These are phyloP conservation scores for Styela clava DNA, from an alignment of 23 tunicate genomes.

Conservation along the genomic window DNA sequence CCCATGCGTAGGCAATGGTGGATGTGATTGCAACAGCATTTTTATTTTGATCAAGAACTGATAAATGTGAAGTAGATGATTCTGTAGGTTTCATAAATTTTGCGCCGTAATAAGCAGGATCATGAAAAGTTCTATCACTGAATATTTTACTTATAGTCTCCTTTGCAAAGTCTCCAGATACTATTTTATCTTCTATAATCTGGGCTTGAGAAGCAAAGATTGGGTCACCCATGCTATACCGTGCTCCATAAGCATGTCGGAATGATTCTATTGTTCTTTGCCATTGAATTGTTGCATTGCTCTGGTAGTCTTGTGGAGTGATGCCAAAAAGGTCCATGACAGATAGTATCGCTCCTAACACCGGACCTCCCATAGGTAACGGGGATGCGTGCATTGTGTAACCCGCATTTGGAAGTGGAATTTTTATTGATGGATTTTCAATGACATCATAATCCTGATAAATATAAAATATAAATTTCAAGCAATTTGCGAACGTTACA, in stretches of 20 bases:
- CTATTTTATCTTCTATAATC: constrained; percentile 2
- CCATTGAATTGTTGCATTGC: constrained; percentile 55
- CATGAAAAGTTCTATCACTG: constrained; percentile 40
- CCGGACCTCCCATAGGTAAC: constrained; percentile 83
- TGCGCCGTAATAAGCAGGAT: constrained; percentile 71
- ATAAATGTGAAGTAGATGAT: constrained; percentile 66
- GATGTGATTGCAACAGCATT: constrained; percentile 81
- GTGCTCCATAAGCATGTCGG: constrained; percentile 63
- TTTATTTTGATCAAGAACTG: constrained; percentile 62
- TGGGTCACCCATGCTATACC: constrained; percentile 46
- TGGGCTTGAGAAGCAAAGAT: constrained; percentile 19
- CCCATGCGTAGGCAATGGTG: constrained; percentile 53
- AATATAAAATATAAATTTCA: background rate
- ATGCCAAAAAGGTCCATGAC: constrained; percentile 58
- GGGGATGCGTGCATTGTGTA: constrained; percentile 49
- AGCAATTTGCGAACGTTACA: too few species aligned
- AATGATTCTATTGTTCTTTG: constrained; percentile 75
- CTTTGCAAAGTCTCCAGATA: constrained; percentile 6
- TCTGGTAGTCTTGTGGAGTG: constrained; percentile 14
- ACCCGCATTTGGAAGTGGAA: constrained; percentile 37
- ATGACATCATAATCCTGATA: constrained; percentile 27
- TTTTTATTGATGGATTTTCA: constrained; percentile 36
- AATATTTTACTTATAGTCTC: constrained; percentile 29
- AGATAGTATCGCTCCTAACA: constrained; percentile 51
- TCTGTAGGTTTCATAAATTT: background rate